These are phyloP conservation scores for Thalassophryne amazonica DNA, from an alignment of 2,797 vertebrate genomes.

Conservation along the genomic window DNA sequence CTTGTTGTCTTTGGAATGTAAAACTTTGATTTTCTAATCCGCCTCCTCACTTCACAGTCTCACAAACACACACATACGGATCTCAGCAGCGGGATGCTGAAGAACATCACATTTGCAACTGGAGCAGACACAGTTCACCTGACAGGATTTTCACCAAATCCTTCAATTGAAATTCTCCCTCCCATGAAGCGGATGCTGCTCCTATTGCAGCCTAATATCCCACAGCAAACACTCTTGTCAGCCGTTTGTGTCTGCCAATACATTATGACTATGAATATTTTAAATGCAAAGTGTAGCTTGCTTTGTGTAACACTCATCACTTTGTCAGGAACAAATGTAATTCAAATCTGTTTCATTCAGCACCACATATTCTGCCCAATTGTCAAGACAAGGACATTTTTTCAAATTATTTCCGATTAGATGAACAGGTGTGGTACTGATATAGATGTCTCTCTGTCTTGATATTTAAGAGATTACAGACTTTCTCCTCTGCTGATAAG, in stretches of 20 bases:
- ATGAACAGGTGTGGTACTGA: background rate
- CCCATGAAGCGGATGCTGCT: constrained; percentile 38
- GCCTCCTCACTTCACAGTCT: background rate
- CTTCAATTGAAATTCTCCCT: constrained; percentile 58
- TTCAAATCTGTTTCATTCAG: background rate
- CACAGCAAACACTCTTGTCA: constrained; percentile 57
- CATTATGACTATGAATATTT: constrained; percentile 60
- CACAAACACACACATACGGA: background rate
- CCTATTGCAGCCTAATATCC: constrained; percentile 49
- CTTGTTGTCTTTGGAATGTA: no score
- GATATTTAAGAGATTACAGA: no score
- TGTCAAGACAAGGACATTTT: background rate
- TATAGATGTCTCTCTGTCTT: background rate
- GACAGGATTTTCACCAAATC: constrained; percentile 65
- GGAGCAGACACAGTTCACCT: constrained; percentile 52
- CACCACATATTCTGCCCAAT: background rate
- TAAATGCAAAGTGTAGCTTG: constrained; percentile 30
- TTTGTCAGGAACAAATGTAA: constrained; percentile 7
- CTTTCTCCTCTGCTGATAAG: no score
- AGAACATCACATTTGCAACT: constrained; percentile 55
- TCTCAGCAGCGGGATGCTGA: constrained; percentile 29
- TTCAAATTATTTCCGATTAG: background rate
- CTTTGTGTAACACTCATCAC: constrained; percentile 9
- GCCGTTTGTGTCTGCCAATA: constrained; percentile 63
- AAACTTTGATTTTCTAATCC: no score